phyloP scores from a whole-genome alignment of 2,888 invertebrate species.

The Thyatira batis region DNA sequence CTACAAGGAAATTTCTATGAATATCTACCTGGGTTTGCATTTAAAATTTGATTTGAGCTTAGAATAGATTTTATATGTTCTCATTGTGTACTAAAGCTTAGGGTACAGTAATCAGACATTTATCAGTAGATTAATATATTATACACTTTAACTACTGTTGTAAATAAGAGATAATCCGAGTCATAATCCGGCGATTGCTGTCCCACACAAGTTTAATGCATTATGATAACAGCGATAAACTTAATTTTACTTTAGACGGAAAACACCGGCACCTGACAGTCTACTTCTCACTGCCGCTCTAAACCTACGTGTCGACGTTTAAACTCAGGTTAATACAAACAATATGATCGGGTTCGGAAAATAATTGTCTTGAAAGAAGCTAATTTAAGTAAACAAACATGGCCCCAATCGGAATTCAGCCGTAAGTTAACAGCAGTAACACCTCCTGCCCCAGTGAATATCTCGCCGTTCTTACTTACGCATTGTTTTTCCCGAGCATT shows the following conservation, averaged over 20 bases:
- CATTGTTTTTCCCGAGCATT: background rate
- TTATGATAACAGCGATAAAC: slow-evolving; percentile 47
- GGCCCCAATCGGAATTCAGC: slow-evolving; percentile 53
- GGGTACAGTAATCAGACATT: slow-evolving; percentile 6
- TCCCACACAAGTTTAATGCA: slow-evolving; percentile 34
- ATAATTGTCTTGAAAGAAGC: slow-evolving; percentile 14
- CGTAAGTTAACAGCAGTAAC: slow-evolving; percentile 26
- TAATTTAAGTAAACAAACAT: slow-evolving; percentile 28
- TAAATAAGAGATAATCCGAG: slow-evolving; percentile 45
- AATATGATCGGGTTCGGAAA: slow-evolving; percentile 21
- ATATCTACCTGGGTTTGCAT: too few species aligned
- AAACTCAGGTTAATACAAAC: slow-evolving; percentile 12
- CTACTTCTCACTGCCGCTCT: slow-evolving; percentile 5
- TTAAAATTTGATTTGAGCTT: too few species aligned
- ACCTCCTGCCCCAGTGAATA: slow-evolving; percentile 1
- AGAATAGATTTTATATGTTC: too few species aligned
- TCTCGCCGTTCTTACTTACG: background rate
- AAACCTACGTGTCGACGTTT: slow-evolving; percentile 11
- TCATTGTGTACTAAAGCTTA: background rate
- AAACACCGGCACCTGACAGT: slow-evolving; percentile 30
- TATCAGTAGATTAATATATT: slow-evolving; percentile 39
- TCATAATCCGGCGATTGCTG: slow-evolving; percentile 44
- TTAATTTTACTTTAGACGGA: slow-evolving; percentile 33
- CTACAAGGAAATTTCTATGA: too few species aligned
- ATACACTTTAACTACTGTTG: slow-evolving; percentile 25